These are phyloP conservation scores for Drosophila pectinifera DNA, from an alignment of 1,140 invertebrate genomes.

Conservation along the genomic window DNA sequence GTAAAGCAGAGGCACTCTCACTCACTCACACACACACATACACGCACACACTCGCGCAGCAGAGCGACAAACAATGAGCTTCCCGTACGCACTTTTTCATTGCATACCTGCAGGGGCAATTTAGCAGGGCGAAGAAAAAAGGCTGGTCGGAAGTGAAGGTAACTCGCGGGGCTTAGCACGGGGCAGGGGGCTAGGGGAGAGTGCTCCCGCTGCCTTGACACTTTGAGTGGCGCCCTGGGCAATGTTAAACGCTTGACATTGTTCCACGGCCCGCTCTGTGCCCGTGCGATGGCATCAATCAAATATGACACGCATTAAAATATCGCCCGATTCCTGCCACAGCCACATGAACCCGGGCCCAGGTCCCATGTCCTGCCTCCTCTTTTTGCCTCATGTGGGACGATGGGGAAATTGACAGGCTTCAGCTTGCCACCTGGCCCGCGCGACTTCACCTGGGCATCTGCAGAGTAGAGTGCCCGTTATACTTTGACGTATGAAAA, in stretches of 20 bases:
- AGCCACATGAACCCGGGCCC: slow-evolving; percentile 12
- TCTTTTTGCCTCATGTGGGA: slow-evolving; percentile 29
- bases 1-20: slow-evolving; percentile 50
- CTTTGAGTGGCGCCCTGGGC: slow-evolving; percentile 68
- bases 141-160: slow-evolving; percentile 19
- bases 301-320: slow-evolving; percentile 83
- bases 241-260: slow-evolving; percentile 80
- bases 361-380: slow-evolving; percentile 7
- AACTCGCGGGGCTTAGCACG: slow-evolving; percentile 8
- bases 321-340: slow-evolving; percentile 53
- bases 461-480: slow-evolving; percentile 16
- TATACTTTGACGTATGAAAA: slow-evolving; percentile 37
- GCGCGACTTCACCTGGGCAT: slow-evolving; percentile 28
- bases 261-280: slow-evolving; percentile 41
- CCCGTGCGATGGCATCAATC: slow-evolving; percentile 67
- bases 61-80: slow-evolving; percentile 23
- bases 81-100: slow-evolving; percentile 68
- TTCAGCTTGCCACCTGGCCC: slow-evolving; percentile 30
- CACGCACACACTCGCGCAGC: too few species aligned
- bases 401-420: slow-evolving; percentile 46
- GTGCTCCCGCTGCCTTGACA: slow-evolving; percentile 36
- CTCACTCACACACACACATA: slow-evolving; percentile 5
- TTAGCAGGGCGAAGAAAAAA: slow-evolving; percentile 37
- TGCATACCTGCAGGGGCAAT: slow-evolving; percentile 79
- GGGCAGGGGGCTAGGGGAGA: background rate